Conservation (phyloP, 2,113 vertebrate genomes). For the Salvelinus alpinus region DNA sequence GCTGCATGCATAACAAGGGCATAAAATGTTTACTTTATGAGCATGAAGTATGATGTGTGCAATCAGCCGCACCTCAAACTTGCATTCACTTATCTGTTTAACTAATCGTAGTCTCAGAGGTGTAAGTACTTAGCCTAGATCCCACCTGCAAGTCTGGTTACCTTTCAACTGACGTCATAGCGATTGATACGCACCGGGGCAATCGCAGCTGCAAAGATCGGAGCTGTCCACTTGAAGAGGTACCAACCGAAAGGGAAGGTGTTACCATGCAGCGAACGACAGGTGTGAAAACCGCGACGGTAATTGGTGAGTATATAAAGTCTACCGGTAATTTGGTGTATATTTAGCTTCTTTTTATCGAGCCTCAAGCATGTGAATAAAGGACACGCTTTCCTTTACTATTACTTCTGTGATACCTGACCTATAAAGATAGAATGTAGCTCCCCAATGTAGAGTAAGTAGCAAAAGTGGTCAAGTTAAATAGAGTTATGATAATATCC, state of each 20-base stretch:
- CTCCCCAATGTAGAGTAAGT: too few species aligned
- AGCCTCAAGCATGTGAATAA: too few species aligned
- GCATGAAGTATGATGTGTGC: too few species aligned
- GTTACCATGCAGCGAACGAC: background rate
- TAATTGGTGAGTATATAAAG: conserved; percentile 33
- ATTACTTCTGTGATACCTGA: too few species aligned
- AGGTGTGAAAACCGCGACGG: conserved; percentile 11
- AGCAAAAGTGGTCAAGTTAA: too few species aligned
- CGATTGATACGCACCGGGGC: background rate
- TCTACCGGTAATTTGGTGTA: background rate
- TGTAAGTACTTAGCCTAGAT: too few species aligned
- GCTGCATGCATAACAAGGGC: too few species aligned
- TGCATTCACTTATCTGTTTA: background rate
- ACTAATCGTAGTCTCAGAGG: background rate
- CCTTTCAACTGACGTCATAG: conserved; percentile 11
- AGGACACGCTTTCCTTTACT: too few species aligned
- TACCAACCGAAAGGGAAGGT: conserved; percentile 1
- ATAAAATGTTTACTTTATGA: too few species aligned
- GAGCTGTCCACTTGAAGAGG: conserved; percentile 24
- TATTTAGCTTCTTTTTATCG: background rate
- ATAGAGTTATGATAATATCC: too few species aligned
- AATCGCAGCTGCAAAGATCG: background rate
- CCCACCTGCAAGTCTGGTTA: background rate
- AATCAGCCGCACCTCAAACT: too few species aligned
- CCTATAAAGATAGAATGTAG: too few species aligned